These are phyloP conservation scores for Campoplex capitator DNA, from an alignment of 2,888 invertebrate species.

Conservation along the genomic window DNA sequence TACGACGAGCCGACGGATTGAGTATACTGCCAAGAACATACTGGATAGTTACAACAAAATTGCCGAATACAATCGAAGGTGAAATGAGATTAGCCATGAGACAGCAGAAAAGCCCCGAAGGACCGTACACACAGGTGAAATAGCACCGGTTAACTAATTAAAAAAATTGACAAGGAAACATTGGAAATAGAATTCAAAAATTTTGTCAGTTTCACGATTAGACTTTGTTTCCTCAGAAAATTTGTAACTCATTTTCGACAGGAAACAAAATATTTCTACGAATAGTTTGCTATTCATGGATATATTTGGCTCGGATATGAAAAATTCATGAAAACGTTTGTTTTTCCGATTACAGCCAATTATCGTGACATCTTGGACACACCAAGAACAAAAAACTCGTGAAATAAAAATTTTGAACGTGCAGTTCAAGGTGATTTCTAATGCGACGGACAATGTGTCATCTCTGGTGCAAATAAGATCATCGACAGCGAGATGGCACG, in stretches of 20 bases:
- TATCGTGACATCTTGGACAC: conserved; percentile 71
- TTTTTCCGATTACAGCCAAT: conserved; percentile 72
- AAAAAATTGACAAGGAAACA: background rate
- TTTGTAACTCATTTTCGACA: too few relatives aligned
- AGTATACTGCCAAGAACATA: conserved; percentile 68
- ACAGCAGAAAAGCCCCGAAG: conserved; percentile 9
- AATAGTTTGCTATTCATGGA: too few relatives aligned
- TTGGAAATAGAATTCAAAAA: background rate
- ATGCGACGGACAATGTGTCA: conserved; percentile 74
- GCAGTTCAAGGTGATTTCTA: conserved; percentile 75
- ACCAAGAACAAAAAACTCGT: conserved; percentile 64
- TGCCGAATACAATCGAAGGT: conserved; percentile 69
- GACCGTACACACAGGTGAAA: conserved; percentile 12
- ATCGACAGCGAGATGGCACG: conserved; percentile 78
- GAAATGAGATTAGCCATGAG: conserved; percentile 69
- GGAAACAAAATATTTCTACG: too few relatives aligned
- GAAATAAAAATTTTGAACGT: conserved; percentile 74
- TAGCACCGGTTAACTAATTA: background rate
- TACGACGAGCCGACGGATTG: conserved; percentile 41
- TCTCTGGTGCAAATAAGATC: conserved; percentile 80
- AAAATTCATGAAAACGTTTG: background rate
- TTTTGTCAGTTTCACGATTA: too few relatives aligned
- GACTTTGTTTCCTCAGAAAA: background rate
- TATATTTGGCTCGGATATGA: background rate
- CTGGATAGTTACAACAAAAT: conserved; percentile 72